phyloP scores from a whole-genome alignment of 2,888 invertebrate genomes.

The Dasysyrphus albostriatus region DNA sequence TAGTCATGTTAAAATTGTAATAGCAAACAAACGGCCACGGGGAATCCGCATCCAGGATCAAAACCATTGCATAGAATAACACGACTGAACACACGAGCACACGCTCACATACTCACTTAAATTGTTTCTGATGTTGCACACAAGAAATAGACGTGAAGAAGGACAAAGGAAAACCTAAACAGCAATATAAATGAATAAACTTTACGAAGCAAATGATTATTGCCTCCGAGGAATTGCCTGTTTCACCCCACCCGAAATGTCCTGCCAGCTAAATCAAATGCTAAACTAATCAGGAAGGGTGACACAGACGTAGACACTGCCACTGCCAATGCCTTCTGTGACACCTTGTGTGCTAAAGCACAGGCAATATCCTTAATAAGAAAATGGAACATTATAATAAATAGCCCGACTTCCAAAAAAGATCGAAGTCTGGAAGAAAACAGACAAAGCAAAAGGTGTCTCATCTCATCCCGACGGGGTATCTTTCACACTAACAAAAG shows the following conservation, averaged over 20 bases:
- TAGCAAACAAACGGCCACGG: constrained; percentile 66
- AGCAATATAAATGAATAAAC: constrained; percentile 56
- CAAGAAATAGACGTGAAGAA: constrained; percentile 23
- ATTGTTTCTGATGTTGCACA: constrained; percentile 37
- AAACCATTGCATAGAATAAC: constrained; percentile 44
- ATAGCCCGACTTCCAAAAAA: constrained; percentile 31
- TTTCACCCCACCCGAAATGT: constrained; percentile 27
- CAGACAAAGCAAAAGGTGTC: constrained; percentile 20
- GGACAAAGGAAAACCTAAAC: constrained; percentile 28
- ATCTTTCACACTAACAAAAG: constrained; percentile 4
- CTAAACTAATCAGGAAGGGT: constrained; percentile 63
- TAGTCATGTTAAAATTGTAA: constrained; percentile 59
- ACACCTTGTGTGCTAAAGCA: constrained; percentile 61
- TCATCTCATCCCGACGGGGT: not conserved
- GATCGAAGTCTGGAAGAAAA: constrained; percentile 32
- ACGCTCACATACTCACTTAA: not conserved
- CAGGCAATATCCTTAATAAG: constrained; percentile 38
- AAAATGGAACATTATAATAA: constrained; percentile 57
- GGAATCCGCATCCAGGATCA: constrained; percentile 63
- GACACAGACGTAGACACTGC: constrained; percentile 8
- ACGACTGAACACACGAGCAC: constrained; percentile 10
- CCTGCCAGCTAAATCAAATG: constrained; percentile 53
- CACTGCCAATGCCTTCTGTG: constrained; percentile 2
- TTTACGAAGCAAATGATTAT: constrained; percentile 46
- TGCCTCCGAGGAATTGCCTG: constrained; percentile 27